Base-by-base conservation (phyloP, 2,888 invertebrate species). In the Eutolmus rufibarbis region DNA sequence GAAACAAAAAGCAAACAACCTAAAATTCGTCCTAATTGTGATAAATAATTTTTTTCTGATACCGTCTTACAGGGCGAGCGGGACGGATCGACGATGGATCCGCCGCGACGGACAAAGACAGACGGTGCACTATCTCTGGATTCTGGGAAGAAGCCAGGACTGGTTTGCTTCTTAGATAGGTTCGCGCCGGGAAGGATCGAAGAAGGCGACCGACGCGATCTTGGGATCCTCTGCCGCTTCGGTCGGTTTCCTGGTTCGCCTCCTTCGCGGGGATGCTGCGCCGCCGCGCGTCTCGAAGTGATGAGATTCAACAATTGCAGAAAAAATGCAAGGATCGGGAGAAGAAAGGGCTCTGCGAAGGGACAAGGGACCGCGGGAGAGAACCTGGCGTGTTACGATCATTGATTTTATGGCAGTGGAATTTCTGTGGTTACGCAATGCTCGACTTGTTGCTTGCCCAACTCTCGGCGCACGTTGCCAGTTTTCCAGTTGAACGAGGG, bases 341-440 rank as follows among this genome's bases (percentile, higher is more conserved):
- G 78, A 78, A 12, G n/a, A 78, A 40, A 57, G 57, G 57, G 9
- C 57, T n/a, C 23, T 28, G 9, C 19, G 12, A 1, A 40, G 57
- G 57, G n/a, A 7, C 16, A 57, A 7, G 57, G 23, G 23, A 19
- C 37, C 43, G 28, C 66, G 23, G 66, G 19, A 46, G 37, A 40
- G 19, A 46, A 43, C 7, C 40, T 23, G 46, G 40, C 43, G 37
- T 78, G 78, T 78, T 78, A 43, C 43, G 78, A 78, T 78, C 78
- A 78, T 43, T 78, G 78, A 78, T 78, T 78, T 81, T 81, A 37
- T 34, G 81, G 14, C 81, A 81, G 56, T 81, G 81, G 81, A 81
- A 81, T 81, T 81, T 81, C 56, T 81, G 81, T 34, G 81, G 81
- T 81, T 81, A 81, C 56, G 81, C 81, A 81, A 81, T 23, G 31